Percentiles rank a stretch among this genome's conserved stretches.
Evolutionary conservation across 1,140 invertebrate genomes (phyloP).

Genomic region (Zaprionus vittiger): DNA sequence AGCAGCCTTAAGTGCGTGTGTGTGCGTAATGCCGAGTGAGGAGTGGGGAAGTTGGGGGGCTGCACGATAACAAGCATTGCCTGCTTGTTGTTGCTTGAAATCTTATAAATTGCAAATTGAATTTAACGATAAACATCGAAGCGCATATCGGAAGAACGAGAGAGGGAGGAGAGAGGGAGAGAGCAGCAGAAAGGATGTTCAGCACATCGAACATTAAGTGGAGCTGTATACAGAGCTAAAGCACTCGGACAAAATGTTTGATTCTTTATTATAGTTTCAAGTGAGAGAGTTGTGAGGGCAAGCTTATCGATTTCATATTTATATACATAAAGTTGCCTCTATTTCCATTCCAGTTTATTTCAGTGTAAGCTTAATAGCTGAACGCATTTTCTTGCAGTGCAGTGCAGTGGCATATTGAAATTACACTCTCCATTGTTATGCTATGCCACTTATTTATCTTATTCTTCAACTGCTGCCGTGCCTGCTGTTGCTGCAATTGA

Average conservation of each 20-base stretch:
- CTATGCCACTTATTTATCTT: constrained; percentile 40
- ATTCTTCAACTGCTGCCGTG: constrained; percentile 17
- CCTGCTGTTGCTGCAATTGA: constrained; percentile 46
- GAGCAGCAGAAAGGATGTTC: background rate
- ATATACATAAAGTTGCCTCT: too few species aligned
- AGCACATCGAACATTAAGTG: constrained; percentile 3
- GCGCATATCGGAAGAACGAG: constrained; percentile 8
- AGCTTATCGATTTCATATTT: background rate
- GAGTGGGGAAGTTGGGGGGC: background rate
- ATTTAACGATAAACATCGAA: constrained; percentile 77
- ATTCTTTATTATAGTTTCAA: background rate
- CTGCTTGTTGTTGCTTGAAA: constrained; percentile 53
- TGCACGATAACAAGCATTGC: constrained; percentile 58
- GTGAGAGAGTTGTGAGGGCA: background rate
- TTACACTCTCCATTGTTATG: constrained; percentile 48
- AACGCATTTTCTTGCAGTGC: constrained; percentile 11
- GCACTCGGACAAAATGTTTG: background rate
- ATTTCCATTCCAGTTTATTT: background rate
- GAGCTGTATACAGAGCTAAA: constrained; percentile 7
- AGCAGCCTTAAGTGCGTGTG: constrained; percentile 3
- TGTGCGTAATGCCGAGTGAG: constrained; percentile 1
- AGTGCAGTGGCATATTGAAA: constrained; percentile 53
- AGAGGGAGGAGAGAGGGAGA: constrained; percentile 8
- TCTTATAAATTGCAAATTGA: constrained; percentile 83
- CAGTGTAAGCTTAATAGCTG: background rate